Conservation (phyloP, 1,140 invertebrate genomes). For the Diabrotica undecimpunctata region DNA sequence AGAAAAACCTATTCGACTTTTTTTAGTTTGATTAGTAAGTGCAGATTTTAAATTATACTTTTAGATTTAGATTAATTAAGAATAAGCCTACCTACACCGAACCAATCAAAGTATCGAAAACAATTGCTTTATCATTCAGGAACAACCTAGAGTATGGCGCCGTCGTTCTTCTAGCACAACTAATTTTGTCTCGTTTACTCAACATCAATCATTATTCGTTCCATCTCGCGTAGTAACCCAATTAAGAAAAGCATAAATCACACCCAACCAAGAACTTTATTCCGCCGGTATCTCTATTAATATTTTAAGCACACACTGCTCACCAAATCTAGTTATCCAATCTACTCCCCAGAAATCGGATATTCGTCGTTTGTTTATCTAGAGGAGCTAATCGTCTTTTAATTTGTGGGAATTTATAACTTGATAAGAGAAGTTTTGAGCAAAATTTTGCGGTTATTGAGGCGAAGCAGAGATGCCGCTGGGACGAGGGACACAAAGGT, state of each 20-base stretch:
- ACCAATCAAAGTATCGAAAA: too few species aligned
- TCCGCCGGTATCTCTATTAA: background rate
- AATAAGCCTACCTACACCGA: too few species aligned
- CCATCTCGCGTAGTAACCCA: background rate
- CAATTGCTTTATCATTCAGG: too few species aligned
- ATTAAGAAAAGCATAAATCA: slow-evolving; percentile 1
- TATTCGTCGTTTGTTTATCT: slow-evolving; percentile 2
- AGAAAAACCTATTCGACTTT: too few species aligned
- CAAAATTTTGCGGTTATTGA: background rate
- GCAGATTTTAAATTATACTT: too few species aligned
- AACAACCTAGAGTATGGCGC: background rate
- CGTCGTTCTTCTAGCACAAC: background rate
- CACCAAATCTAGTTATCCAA: background rate
- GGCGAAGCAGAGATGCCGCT: background rate
- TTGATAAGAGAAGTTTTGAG: background rate
- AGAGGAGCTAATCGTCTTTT: background rate
- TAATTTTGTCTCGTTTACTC: background rate
- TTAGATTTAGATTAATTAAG: too few species aligned
- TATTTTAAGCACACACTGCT: slow-evolving; percentile 2
- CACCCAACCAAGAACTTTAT: background rate
- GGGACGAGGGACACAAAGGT: background rate
- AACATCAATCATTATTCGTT: slow-evolving; percentile 1
- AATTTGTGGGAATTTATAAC: slow-evolving; percentile 3
- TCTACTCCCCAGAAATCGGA: slow-evolving; percentile 1
- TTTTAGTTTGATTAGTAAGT: too few species aligned